Percentiles rank a stretch among this genome's conserved stretches.
phyloP scores from a whole-genome alignment of 1,140 invertebrate species.

The Drosophila simulans region DNA sequence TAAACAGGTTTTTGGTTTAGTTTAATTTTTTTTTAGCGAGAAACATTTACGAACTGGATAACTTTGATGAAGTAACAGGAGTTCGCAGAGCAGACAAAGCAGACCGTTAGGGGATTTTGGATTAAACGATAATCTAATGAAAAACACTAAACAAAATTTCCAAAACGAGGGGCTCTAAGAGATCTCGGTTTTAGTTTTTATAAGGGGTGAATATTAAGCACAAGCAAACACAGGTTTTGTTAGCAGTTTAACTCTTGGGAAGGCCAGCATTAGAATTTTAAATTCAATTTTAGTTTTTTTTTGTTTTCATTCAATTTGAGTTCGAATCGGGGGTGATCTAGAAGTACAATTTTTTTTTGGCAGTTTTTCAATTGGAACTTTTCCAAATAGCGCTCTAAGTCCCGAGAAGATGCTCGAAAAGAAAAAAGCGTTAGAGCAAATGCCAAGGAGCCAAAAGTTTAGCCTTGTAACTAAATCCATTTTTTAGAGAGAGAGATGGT shows the following conservation, averaged over 20 bases:
- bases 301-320: slow-evolving; percentile 9
- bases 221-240: slow-evolving; percentile 28
- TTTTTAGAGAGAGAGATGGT: slow-evolving; percentile 47
- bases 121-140: slow-evolving; percentile 26
- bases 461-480: slow-evolving; percentile 20
- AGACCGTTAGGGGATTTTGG: slow-evolving; percentile 16
- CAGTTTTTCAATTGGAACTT: slow-evolving; percentile 56
- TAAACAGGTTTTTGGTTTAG: slow-evolving; percentile 9
- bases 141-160: slow-evolving; percentile 34
- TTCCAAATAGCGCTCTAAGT: slow-evolving; percentile 70
- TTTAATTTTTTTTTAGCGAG: slow-evolving; percentile 8
- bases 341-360: slow-evolving; percentile 54
- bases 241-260: slow-evolving; percentile 12
- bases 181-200: slow-evolving; percentile 14
- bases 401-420: slow-evolving; percentile 22
- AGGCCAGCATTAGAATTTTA: slow-evolving; percentile 15
- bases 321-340: slow-evolving; percentile 31
- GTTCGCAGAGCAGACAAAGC: slow-evolving; percentile 37
- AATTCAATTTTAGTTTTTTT: slow-evolving; percentile 5
- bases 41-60: slow-evolving; percentile 18
- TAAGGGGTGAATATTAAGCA: slow-evolving; percentile 13
- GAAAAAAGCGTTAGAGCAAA: slow-evolving; percentile 4
- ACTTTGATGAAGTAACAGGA: slow-evolving; percentile 15
- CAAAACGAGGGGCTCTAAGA: slow-evolving; percentile 22
- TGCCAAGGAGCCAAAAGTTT: slow-evolving; percentile 17